Evolutionary conservation across 2,888 invertebrate species (phyloP).

Genomic region (Trissonchulus sp.): DNA sequence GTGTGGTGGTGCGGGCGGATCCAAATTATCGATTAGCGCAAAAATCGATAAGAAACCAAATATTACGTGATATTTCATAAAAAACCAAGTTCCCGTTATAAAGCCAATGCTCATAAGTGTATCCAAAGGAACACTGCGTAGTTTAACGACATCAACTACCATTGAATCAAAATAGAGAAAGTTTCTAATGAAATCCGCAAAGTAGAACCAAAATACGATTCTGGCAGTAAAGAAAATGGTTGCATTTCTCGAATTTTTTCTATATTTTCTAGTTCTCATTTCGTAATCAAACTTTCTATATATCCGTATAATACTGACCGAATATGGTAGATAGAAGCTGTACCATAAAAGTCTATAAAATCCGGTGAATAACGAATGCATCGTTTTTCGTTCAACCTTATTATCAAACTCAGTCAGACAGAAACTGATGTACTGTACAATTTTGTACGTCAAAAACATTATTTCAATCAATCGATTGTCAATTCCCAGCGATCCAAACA

Average conservation of each 20-base stretch:
- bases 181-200: conserved; percentile 52
- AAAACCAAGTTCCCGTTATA: conserved; percentile 55
- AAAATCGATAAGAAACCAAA: conserved; percentile 54
- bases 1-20: conserved; percentile 53
- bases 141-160: conserved; percentile 39
- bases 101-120: conserved; percentile 38
- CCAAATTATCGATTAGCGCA: conserved; percentile 54
- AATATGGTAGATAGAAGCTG: conserved; percentile 54
- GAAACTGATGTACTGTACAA: conserved; percentile 53
- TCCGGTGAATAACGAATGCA: conserved; percentile 29
- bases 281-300: conserved; percentile 49
- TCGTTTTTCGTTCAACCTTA: not conserved
- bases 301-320: conserved; percentile 53
- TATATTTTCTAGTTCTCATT: conserved; percentile 37
- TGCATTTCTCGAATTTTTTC: conserved; percentile 25
- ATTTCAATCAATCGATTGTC: not conserved
- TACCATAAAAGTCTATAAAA: conserved; percentile 52
- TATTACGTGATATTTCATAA: conserved; percentile 56
- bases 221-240: conserved; percentile 33
- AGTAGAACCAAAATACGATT: conserved; percentile 52
- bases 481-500: conserved; percentile 48
- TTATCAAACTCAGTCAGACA: conserved; percentile 43
- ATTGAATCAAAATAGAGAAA: conserved; percentile 54
- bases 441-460: conserved; percentile 44
- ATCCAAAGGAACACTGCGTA: not conserved